Evolutionary conservation across 1,140 invertebrate species (phyloP), one percentile per base, ranked within the genome.

Genomic region (Amphibalanus amphitrite): DNA sequence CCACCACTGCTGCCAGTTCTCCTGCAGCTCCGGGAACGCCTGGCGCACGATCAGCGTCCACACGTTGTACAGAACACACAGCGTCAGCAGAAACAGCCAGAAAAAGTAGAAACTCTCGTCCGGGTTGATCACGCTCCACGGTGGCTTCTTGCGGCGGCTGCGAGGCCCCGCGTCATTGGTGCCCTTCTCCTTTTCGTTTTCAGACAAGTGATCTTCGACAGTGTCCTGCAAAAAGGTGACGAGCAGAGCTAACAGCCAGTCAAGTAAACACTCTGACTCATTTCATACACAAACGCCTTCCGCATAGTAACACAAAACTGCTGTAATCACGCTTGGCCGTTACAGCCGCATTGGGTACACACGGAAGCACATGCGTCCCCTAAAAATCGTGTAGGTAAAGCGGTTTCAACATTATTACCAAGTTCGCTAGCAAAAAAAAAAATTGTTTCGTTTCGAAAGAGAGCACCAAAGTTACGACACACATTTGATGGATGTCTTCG

Each of bases 81-180:
- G 78, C 26, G 93, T 94, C 73, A 96, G 83, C 29, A 95, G 78
- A 83, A 92, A 89, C 72, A 97, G 83, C 95, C 94, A 97, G 78
- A 93, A 92, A 82, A 95, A 96, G 83, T 94, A 94, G 79, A 94
- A 92, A 79, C 93, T 95, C 75, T 93, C 92, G 81, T 97, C 93
- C 0, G 94, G 93, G 81, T 96, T 95, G 72, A 97, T 88, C 28
- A 97, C 93, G n/a, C 87, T 88, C 29, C 86, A 82, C n/a, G 89
- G 88, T 69, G 87, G 80, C 75, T 88, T 84, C 17, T 83, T 81
- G 72, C 85, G 84, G 71, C 88, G 84, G 25, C 71, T 70, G 26
- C 88, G 82, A 74, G 86, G 78, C 72, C 89, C 82, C 3, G 74
- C 72, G 0, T 71, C 69, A 10, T 1, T 13, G 67, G 4, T 0